Base-by-base conservation (phyloP, 2,888 invertebrate species). In the Cheiracanthium punctorium region DNA sequence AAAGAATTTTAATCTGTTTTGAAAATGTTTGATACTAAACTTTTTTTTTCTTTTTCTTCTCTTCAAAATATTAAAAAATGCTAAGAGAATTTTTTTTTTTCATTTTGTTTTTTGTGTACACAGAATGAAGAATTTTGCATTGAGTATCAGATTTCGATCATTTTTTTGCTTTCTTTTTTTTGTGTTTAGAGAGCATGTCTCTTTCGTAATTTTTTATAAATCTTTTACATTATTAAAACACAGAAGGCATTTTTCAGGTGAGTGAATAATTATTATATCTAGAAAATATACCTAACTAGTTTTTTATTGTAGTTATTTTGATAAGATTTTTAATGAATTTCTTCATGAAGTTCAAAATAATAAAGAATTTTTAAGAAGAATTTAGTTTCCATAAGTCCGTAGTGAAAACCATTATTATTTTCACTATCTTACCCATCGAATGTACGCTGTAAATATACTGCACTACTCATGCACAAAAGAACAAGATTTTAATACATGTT, bases 1-100 rank as follows among this genome's bases (percentile, higher is more conserved):
- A 58, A 58, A 24, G 58, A 58, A 58, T 58, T 58, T 58, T 58
- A 58, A 58, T 58, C 58, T 58, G 58, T 58, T 58, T 58, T 58
- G 58, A 58, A 58, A 58, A 58, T 58, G 58, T 58, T 58, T 24
- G 58, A 58, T 58, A 58, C 58, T 24, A 24, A 17, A 24, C 24
- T 58, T n/a, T n/a, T n/a, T n/a, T n/a, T n/a, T n/a, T n/a, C n/a
- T n/a, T n/a, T n/a, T n/a, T n/a, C n/a, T 58, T 58, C 5, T 24
- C 5, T 58, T 24, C 5, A 58, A 58, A 58, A 58, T 58, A 58
- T 58, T 58, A 58, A 24, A 58, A 24, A 48, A 58, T 48, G 58
- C 12, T 58, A 58, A 58, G 24, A 58, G 24, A 58, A 58, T 24
- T 58, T 24, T 24, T 24, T 24, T 58, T 58, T 58, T 58, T 58